phyloP scores from a whole-genome alignment of 2,888 invertebrate genomes.

The Chorisops tibialis region DNA sequence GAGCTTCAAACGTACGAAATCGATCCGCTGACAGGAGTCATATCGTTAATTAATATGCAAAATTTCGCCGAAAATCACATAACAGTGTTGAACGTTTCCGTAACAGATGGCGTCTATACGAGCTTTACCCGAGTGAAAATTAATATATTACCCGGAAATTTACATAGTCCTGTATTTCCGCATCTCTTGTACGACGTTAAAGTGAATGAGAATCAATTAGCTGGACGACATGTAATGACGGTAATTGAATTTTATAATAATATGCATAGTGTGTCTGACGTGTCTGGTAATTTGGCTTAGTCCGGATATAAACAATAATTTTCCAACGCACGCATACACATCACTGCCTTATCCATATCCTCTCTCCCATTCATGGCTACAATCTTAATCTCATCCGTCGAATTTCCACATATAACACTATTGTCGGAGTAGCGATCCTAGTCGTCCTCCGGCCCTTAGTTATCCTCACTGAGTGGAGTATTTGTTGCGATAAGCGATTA shows the following conservation, averaged over 20 bases:
- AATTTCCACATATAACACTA: too few relatives aligned
- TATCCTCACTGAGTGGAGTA: too few relatives aligned
- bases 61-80: conserved; percentile 64
- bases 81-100: conserved; percentile 83
- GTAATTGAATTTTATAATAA: conserved; percentile 46
- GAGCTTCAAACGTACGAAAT: conserved; percentile 71
- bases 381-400: too few relatives aligned
- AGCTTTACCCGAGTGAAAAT: conserved; percentile 80
- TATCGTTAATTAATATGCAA: conserved; percentile 71
- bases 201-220: conserved; percentile 75
- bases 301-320: too few relatives aligned
- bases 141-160: conserved; percentile 73
- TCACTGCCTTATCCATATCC: too few relatives aligned
- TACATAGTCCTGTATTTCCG: conserved; percentile 73
- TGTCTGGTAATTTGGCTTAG: too few relatives aligned
- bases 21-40: conserved; percentile 59
- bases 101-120: conserved; percentile 93
- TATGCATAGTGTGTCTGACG: too few relatives aligned
- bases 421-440: too few relatives aligned
- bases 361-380: too few relatives aligned
- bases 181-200: conserved; percentile 74
- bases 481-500: too few relatives aligned
- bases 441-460: too few relatives aligned
- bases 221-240: conserved; percentile 71
- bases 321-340: too few relatives aligned